Conservation (phyloP, 2,797 vertebrate species). For the Brachyalestes nurse region DNA sequence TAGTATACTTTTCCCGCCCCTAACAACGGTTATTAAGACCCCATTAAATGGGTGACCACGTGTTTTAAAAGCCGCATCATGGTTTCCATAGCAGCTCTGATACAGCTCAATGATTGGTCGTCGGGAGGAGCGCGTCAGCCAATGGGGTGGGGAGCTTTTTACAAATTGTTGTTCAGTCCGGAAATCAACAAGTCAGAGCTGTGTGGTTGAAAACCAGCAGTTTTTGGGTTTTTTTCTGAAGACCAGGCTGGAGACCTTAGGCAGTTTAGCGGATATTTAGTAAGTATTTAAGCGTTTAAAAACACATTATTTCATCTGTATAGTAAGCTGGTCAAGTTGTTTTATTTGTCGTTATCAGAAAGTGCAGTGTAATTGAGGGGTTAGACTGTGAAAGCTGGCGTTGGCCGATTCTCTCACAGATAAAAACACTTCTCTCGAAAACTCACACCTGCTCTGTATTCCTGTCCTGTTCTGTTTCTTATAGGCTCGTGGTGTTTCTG, state of each 20-base stretch:
- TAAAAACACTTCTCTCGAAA: too few relatives aligned
- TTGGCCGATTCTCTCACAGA: too few relatives aligned
- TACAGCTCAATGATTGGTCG: slow-evolving; percentile 63
- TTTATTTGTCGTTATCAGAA: neutral
- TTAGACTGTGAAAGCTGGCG: too few relatives aligned
- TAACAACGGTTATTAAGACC: neutral
- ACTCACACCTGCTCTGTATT: too few relatives aligned
- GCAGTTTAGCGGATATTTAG: neutral
- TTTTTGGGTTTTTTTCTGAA: neutral
- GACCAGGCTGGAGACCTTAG: neutral
- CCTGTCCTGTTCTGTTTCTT: too few relatives aligned
- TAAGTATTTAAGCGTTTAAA: slow-evolving; percentile 51
- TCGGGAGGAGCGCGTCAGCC: slow-evolving; percentile 53
- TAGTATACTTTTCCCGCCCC: too few relatives aligned
- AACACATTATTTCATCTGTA: slow-evolving; percentile 21
- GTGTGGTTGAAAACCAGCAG: too few relatives aligned
- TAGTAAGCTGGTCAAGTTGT: neutral
- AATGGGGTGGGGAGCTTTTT: slow-evolving; percentile 76
- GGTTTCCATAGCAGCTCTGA: slow-evolving; percentile 38
- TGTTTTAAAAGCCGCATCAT: slow-evolving; percentile 54
- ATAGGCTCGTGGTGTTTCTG: too few relatives aligned
- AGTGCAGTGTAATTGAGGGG: too few relatives aligned
- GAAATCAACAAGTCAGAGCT: slow-evolving; percentile 68
- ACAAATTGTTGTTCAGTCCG: slow-evolving; percentile 72
- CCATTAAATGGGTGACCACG: slow-evolving; percentile 7